These are phyloP conservation scores for Emmelina monodactyla DNA, from an alignment of 2,888 invertebrate species.

Conservation along the genomic window DNA sequence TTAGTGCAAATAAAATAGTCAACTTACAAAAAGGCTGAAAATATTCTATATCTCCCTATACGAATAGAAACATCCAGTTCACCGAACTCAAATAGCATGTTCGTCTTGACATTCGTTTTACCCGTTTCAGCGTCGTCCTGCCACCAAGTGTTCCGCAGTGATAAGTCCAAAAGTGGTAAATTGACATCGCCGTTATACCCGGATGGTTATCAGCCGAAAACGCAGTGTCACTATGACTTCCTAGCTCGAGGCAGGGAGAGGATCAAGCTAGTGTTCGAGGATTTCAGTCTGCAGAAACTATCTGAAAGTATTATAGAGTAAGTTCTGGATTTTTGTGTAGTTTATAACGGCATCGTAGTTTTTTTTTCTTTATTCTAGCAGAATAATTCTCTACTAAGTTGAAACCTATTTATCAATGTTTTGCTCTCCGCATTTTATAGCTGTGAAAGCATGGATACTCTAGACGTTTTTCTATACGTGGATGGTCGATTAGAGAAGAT, in stretches of 20 bases:
- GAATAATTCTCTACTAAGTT: no score
- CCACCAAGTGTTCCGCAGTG: slow-evolving; percentile 79
- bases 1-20: no score
- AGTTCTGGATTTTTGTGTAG: slow-evolving; percentile 33
- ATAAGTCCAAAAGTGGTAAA: slow-evolving; percentile 80
- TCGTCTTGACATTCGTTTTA: no score
- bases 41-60: no score
- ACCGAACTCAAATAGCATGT: no score
- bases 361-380: neutral
- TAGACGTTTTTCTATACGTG: slow-evolving; percentile 82
- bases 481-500: slow-evolving; percentile 87
- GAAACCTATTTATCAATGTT: no score
- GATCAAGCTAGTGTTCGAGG: slow-evolving; percentile 82
- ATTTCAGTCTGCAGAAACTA: slow-evolving; percentile 79
- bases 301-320: slow-evolving; percentile 70
- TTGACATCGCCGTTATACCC: slow-evolving; percentile 86
- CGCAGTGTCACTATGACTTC: slow-evolving; percentile 90
- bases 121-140: slow-evolving; percentile 73
- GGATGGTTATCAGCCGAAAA: slow-evolving; percentile 77
- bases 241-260: slow-evolving; percentile 83
- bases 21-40: no score
- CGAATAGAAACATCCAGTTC: no score
- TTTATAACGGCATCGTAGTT: neutral
- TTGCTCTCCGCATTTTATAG: slow-evolving; percentile 51
- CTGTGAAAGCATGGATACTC: slow-evolving; percentile 80